Conservation (phyloP, 1,140 invertebrate species). For the Oryzaephilus surinamensis region DNA sequence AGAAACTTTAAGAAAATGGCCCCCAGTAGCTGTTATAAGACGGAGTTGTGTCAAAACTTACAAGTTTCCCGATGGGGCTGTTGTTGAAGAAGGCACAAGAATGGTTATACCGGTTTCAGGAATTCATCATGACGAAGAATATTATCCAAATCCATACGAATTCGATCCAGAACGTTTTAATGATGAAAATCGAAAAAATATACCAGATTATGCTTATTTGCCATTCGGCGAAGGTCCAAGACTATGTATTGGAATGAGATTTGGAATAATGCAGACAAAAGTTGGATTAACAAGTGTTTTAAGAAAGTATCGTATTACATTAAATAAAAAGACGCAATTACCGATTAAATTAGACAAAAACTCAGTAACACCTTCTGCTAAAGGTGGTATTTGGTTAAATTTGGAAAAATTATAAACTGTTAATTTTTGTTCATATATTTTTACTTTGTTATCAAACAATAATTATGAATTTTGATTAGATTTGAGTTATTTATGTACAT, state of each 20-base stretch:
- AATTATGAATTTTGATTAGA: too few relatives aligned
- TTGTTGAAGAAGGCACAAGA: constrained; percentile 39
- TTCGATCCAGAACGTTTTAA: constrained; percentile 50
- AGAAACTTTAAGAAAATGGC: constrained; percentile 45
- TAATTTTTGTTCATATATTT: too few relatives aligned
- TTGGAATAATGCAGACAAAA: neutral
- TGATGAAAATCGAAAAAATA: constrained; percentile 24
- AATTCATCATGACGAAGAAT: constrained; percentile 48
- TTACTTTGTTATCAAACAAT: too few relatives aligned
- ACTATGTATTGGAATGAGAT: constrained; percentile 41
- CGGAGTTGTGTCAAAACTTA: constrained; percentile 36
- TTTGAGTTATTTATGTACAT: too few relatives aligned
- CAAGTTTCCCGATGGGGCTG: constrained; percentile 30
- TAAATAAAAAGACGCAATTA: too few relatives aligned
- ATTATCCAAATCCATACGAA: constrained; percentile 44
- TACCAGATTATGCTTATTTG: constrained; percentile 35
- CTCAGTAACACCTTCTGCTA: too few relatives aligned
- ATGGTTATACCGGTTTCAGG: constrained; percentile 47
- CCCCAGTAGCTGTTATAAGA: constrained; percentile 39
- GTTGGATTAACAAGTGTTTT: neutral
- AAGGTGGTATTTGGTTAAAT: too few relatives aligned
- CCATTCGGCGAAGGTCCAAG: constrained; percentile 47
- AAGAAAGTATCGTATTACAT: too few relatives aligned
- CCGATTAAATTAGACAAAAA: too few relatives aligned
- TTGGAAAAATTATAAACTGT: too few relatives aligned